Conservation (phyloP, 2,113 vertebrate species). For the Tympanuchus pallidicinctus region DNA sequence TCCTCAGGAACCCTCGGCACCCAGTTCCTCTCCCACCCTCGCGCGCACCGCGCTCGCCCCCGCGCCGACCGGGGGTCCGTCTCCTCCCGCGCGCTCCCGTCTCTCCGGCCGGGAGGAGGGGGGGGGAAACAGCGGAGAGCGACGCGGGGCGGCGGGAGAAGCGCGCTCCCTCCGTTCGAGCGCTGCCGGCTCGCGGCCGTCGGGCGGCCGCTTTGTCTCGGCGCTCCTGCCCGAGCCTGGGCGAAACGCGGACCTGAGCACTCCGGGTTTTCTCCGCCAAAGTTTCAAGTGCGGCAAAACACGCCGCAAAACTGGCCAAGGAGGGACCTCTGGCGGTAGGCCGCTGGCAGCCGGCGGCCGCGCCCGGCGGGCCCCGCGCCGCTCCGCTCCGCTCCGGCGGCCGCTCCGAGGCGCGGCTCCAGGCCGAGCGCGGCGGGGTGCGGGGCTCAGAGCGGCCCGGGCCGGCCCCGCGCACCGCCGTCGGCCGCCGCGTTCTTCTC, state of each 20-base stretch:
- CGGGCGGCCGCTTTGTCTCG: not conserved
- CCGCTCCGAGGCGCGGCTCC: not conserved
- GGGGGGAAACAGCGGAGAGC: no score
- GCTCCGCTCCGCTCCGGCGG: not conserved
- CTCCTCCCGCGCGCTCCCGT: not conserved
- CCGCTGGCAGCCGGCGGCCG: not conserved
- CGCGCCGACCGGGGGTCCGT: not conserved
- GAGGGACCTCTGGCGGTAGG: conserved; percentile 56
- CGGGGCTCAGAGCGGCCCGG: no score
- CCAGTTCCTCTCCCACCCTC: not conserved
- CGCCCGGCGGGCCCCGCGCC: no score
- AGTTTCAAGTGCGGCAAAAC: conserved; percentile 56
- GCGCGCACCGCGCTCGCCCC: not conserved
- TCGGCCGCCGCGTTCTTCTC: no score
- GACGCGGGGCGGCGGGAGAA: not conserved
- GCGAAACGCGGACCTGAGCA: not conserved
- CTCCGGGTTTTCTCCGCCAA: not conserved
- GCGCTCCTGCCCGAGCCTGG: not conserved
- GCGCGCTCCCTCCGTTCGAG: not conserved
- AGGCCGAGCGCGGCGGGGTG: no score
- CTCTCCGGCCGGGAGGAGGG: not conserved
- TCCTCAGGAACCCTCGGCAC: conserved; percentile 33
- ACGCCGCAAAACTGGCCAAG: conserved; percentile 43
- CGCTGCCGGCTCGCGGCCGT: not conserved
- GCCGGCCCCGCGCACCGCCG: no score